Conservation (phyloP, 2,797 vertebrate species). For the Acomys russatus region DNA sequence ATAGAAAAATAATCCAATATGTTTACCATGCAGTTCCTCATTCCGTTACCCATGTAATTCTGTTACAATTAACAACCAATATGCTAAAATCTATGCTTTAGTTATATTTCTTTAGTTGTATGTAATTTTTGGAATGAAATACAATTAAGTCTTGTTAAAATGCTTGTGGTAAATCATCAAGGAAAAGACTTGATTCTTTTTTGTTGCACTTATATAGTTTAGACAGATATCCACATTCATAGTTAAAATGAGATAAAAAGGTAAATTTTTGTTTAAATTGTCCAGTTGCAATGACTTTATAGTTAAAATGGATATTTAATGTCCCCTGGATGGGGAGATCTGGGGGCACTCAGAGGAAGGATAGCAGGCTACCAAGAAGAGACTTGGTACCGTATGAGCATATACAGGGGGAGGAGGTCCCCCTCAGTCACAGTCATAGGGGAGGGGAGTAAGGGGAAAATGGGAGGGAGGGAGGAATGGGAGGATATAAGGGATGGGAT, state of each 20-base stretch:
- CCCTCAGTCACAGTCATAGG: too few species aligned
- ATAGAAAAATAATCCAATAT: background rate
- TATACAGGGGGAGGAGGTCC: too few species aligned
- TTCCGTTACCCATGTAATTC: background rate
- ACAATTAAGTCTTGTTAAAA: background rate
- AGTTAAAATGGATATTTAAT: conserved; percentile 8
- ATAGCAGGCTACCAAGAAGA: too few species aligned
- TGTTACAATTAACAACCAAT: background rate
- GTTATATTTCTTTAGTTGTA: background rate
- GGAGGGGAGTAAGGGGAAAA: too few species aligned
- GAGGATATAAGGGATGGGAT: too few species aligned
- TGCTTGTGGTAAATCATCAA: background rate
- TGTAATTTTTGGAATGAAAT: background rate
- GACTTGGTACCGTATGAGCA: too few species aligned
- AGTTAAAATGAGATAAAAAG: conserved; percentile 23
- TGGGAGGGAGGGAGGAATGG: too few species aligned
- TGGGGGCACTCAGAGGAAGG: too few species aligned
- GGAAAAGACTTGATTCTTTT: background rate
- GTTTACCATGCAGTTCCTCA: background rate
- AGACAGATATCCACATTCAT: background rate
- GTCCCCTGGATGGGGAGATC: too few species aligned
- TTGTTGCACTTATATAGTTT: background rate
- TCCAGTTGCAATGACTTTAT: conserved; percentile 16
- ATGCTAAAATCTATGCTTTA: background rate
- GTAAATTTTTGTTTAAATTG: background rate